phyloP scores from a whole-genome alignment of 2,113 vertebrate species.

The Neofelis nebulosa region DNA sequence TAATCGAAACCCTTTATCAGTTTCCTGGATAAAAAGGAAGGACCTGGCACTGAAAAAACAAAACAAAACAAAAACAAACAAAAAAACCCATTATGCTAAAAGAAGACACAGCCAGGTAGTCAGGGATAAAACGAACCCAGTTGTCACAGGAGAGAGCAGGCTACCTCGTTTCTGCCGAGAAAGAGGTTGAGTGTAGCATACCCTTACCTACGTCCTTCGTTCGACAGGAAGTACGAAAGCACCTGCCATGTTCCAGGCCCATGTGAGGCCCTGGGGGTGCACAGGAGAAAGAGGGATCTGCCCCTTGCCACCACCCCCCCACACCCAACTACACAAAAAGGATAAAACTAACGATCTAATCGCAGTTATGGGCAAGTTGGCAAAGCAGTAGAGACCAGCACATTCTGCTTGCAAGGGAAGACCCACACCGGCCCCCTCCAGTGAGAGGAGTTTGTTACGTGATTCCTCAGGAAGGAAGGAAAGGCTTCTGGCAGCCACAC shows the following conservation, averaged over 20 bases:
- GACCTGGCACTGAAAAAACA: background rate
- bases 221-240: background rate
- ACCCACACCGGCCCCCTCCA: background rate
- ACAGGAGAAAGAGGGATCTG: background rate
- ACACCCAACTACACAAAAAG: background rate
- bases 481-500: background rate
- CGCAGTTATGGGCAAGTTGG: background rate
- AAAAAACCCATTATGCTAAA: background rate
- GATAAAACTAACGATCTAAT: background rate
- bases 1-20: background rate
- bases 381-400: background rate
- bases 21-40: constrained; percentile 47
- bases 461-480: background rate
- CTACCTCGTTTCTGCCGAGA: background rate
- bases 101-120: background rate
- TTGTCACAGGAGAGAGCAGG: background rate
- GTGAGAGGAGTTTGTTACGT: background rate
- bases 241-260: background rate
- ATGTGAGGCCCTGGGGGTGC: background rate
- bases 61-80: background rate
- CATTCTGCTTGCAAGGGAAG: background rate
- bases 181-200: background rate
- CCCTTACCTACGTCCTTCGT: accelerated
- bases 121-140: background rate
- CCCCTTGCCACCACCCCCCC: accelerated